phyloP scores from a whole-genome alignment of 2,888 invertebrate species.

The Meiosimyza decipiens region DNA sequence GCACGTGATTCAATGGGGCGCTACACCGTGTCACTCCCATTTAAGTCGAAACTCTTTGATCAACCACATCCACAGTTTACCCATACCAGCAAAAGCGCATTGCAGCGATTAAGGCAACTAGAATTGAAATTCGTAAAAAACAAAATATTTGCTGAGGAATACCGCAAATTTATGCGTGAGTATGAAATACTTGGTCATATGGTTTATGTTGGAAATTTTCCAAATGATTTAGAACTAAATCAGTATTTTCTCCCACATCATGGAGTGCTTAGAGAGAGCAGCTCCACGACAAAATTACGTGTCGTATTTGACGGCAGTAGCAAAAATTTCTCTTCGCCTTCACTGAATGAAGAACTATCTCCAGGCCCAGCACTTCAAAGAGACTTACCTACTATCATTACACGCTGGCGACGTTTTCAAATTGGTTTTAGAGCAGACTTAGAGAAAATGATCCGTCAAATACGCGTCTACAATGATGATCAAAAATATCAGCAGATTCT shows the following conservation, averaged over 20 bases:
- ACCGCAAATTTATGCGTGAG: conserved; percentile 23
- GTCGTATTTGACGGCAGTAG: conserved; percentile 8
- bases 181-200: conserved; percentile 10
- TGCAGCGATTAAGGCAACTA: conserved; percentile 31
- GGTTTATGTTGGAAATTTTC: conserved; percentile 2
- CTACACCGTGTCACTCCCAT: too few relatives aligned
- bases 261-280: conserved; percentile 10
- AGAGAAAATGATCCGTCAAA: too few relatives aligned
- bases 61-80: not conserved
- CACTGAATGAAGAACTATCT: conserved; percentile 33
- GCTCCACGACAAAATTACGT: conserved; percentile 4
- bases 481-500: too few relatives aligned
- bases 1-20: too few relatives aligned
- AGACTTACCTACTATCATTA: conserved; percentile 35
- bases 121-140: conserved; percentile 23
- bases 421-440: too few relatives aligned
- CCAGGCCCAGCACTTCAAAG: conserved; percentile 39
- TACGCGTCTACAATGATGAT: too few relatives aligned
- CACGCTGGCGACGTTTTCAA: conserved; percentile 31
- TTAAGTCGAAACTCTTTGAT: conserved; percentile 16
- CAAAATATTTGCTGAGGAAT: not conserved
- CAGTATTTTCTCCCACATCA: conserved; percentile 22
- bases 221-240: not conserved
- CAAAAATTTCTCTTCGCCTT: not conserved
- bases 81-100: conserved; percentile 33